phyloP scores from a whole-genome alignment of 2,888 invertebrate genomes.

The Eilema caniola region DNA sequence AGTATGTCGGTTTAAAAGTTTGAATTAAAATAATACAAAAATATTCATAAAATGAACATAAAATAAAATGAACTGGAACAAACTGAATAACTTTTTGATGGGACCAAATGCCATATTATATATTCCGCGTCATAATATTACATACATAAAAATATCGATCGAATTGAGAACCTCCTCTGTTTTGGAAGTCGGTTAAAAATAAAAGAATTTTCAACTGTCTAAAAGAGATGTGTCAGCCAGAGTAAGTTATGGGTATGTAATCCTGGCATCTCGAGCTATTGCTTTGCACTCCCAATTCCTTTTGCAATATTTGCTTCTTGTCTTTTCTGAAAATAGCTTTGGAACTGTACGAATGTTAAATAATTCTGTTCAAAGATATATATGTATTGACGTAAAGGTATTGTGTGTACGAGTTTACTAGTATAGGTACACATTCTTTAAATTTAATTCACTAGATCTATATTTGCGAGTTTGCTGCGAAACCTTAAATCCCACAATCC shows the following conservation, averaged over 20 bases:
- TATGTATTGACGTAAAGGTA: background rate
- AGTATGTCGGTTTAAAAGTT: no score
- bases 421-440: background rate
- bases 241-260: background rate
- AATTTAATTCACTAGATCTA: background rate
- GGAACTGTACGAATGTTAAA: background rate
- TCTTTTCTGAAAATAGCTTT: background rate
- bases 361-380: background rate
- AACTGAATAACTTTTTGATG: no score
- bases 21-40: no score
- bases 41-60: no score
- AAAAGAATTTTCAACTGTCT: background rate
- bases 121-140: no score
- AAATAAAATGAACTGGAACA: no score
- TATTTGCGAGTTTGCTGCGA: no score
- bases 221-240: conserved; percentile 1
- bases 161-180: no score
- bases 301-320: background rate
- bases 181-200: no score
- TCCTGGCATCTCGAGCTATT: background rate
- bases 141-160: no score
- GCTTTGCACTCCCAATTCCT: background rate
- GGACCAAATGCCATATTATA: no score
- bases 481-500: background rate
- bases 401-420: no score